Evolutionary conservation across 2,888 invertebrate genomes (phyloP).

Genomic region (Rugalucina vietnamica): DNA sequence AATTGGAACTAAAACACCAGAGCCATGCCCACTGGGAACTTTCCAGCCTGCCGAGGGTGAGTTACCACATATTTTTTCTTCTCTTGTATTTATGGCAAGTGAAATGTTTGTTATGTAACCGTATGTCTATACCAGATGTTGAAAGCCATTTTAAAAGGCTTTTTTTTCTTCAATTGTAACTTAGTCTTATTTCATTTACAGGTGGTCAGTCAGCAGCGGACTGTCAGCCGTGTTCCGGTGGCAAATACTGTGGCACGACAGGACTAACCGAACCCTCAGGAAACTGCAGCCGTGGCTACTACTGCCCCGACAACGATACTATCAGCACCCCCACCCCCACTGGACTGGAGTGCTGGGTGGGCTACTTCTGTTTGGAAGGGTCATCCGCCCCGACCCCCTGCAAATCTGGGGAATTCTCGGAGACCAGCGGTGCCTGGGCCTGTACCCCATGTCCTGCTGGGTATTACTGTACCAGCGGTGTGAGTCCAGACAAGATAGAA

Average conservation of each 20-base stretch:
- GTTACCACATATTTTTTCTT: background rate
- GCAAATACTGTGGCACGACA: constrained; percentile 77
- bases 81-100: background rate
- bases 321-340: constrained; percentile 75
- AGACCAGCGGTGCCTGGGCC: constrained; percentile 68
- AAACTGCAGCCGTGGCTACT: constrained; percentile 79
- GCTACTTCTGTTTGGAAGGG: constrained; percentile 78
- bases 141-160: background rate
- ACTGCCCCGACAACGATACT: constrained; percentile 80
- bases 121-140: background rate
- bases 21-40: constrained; percentile 80
- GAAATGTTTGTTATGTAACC: no score
- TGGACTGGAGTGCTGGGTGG: constrained; percentile 70
- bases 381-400: constrained; percentile 77
- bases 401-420: constrained; percentile 76
- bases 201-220: constrained; percentile 75
- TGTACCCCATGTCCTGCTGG: constrained; percentile 81
- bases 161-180: background rate
- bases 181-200: constrained; percentile 35
- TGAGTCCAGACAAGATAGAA: constrained; percentile 69
- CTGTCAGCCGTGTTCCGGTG: constrained; percentile 80
- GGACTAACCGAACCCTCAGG: constrained; percentile 78
- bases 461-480: constrained; percentile 78
- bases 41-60: constrained; percentile 78
- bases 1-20: constrained; percentile 74